Evolutionary conservation across 2,113 vertebrate genomes (phyloP), one percentile per base, ranked within the genome.

Genomic region (Pseudorectes ferrugineus): DNA sequence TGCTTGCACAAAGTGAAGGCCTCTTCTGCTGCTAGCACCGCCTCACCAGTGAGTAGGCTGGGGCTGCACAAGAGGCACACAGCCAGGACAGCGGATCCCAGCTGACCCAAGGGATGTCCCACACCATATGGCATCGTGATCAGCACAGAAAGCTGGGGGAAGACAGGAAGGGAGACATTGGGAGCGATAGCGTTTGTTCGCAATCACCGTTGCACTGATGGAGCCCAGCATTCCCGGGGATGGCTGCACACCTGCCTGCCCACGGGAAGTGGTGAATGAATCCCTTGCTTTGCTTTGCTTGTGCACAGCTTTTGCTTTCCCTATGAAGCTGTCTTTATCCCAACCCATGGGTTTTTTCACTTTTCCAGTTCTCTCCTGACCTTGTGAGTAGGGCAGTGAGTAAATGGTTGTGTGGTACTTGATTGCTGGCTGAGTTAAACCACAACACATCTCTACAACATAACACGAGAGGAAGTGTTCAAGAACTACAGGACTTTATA

Each of bases 101-200:
- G 28, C 36, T 33, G 51, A 23, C 9, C 18, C 51, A 33, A 33
- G 26, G 33, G 26, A 11, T 36, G 14, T 36, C 54, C 35, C 58
- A 38, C 23, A 14, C 10, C 26, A 2, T 3, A 20, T 13, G 58
- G 58, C 22, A 11, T 22, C 42, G 18, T 4, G 26, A 33, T 23
- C 66, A 57, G 14, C 36, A 15, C 7, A 8, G 52, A 33, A 33
- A 43, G 2, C 18, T 23, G 58, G 23, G 12, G 19, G 18, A 73
- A 33, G 36, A 11, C 33, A 31, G 22, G n/a, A 33, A 28, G 14
- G 26, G 6, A 43, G 14, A 13, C 0, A 0, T 42, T 40, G 0
- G 0, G 31, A 42, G 42, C 1, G 1, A 35, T 8, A 18, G 11
- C 0, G 0, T 43, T 36, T 63, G 12, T 43, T 35, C 12, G 1